phyloP scores from a whole-genome alignment of 2,888 invertebrate genomes.

The Pecten maximus region DNA sequence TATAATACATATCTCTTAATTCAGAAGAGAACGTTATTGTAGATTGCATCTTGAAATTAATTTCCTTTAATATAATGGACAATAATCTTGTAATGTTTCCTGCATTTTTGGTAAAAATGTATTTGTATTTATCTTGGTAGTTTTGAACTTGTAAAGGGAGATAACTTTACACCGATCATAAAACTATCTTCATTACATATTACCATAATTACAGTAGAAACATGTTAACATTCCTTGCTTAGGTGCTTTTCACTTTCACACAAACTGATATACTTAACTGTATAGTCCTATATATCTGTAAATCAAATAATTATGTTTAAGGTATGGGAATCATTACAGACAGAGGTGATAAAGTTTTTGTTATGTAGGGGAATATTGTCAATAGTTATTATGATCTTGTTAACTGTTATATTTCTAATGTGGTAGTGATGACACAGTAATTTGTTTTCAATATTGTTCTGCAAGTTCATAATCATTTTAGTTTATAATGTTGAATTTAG shows the following conservation, averaged over 20 bases:
- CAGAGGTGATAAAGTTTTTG: neutral
- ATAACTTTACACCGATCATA: neutral
- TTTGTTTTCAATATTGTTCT: constrained; percentile 4
- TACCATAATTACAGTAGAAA: neutral
- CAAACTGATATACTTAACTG: neutral
- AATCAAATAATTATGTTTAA: neutral
- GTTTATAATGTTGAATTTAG: neutral
- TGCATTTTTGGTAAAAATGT: neutral
- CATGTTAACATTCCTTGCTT: constrained; percentile 30
- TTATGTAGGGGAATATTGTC: neutral
- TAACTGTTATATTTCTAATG: neutral
- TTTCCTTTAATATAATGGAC: neutral
- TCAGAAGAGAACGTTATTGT: neutral
- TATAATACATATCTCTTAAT: neutral
- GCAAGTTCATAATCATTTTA: neutral
- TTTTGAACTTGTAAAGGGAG: neutral
- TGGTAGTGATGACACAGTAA: neutral
- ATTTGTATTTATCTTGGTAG: neutral
- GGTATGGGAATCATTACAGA: neutral
- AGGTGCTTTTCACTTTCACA: constrained; percentile 25
- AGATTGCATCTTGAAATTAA: neutral
- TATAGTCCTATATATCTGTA: neutral
- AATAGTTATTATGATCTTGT: neutral
- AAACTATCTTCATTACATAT: neutral
- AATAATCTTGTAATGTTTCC: neutral